Base-by-base conservation (phyloP, 2,797 vertebrate species). In the Urocyon cinereoargenteus region DNA sequence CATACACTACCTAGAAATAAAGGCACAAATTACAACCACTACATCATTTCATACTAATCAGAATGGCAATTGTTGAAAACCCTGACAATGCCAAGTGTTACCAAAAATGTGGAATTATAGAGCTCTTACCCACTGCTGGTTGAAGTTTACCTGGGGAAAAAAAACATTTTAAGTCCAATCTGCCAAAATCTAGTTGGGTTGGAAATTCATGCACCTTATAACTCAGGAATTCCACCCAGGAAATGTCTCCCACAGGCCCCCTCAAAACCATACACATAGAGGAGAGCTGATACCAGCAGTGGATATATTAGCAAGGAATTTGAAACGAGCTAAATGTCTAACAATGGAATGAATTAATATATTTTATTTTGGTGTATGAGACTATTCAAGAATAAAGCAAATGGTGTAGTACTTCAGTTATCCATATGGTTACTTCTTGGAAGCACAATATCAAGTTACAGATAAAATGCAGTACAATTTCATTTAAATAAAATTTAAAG, bases 351-450 rank as follows among this genome's bases (percentile, higher is more conserved):
- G 6, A 31, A 57, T 45, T 22, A 49, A 49, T 90, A 22, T 49
- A 19, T 53, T 78, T 83, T 77, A 70, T 73, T 94, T 91, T 8
- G 5, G n/a, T 75, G 45, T 70, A 21, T 90, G 18, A 51, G n/a
- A 51, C 73, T 34, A 73, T 81, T 86, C 64, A 62, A 70, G 34
- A 83, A 24, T 87, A 49, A 83, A 95, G 51, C 77, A 95, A 81
- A 86, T 75, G 19, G 62, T 14, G 11, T 91, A 40, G 10, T 75
- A 7, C n/a, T 84, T 40, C 0, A 36, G 1, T 5, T 79, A 51
- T 79, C 61, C 88, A 16, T 15, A 26, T 49, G 45, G 34, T 21
- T 84, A 22, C 82, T 81, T 90, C 40, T 94, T 90, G 91, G 5
- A 62, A 83, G 81, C 4, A 51, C 59, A 83, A 66, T 31, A 19